Conservation (phyloP, 2,113 vertebrate genomes). For the Melanerpes aurifrons region DNA sequence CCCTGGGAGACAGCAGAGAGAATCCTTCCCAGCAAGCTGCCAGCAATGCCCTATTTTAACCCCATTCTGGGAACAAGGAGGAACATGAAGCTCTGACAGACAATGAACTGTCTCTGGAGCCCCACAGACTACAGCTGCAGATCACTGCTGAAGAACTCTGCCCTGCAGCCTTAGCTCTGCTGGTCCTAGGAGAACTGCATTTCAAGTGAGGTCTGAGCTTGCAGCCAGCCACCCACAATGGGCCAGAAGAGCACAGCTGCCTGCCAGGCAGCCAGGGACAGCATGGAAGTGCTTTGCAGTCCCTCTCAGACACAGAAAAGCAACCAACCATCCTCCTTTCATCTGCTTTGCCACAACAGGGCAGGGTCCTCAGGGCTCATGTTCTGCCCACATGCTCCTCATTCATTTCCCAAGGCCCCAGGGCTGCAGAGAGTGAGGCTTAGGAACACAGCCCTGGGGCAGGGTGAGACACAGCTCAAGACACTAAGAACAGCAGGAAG, state of each 20-base stretch:
- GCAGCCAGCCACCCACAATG: background rate
- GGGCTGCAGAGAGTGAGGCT: accelerated
- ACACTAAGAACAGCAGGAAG: background rate
- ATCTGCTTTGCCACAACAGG: background rate
- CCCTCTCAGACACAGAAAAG: background rate
- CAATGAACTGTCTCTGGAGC: conserved; percentile 16
- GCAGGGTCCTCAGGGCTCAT: background rate
- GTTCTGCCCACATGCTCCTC: background rate
- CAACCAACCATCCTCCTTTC: background rate
- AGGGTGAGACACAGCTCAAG: background rate
- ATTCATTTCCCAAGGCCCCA: background rate
- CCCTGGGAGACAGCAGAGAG: background rate
- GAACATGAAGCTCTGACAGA: conserved; percentile 8
- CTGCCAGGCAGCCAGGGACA: background rate
- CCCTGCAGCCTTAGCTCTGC: background rate
- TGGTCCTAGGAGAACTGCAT: background rate
- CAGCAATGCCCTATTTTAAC: conserved; percentile 19
- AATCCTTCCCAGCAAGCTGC: conserved; percentile 1
- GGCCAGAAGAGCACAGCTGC: background rate
- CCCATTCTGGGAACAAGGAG: background rate
- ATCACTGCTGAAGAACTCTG: background rate
- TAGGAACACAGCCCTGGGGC: background rate
- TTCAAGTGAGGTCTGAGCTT: background rate
- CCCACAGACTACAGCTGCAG: background rate
- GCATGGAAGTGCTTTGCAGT: background rate